Evolutionary conservation across 2,888 invertebrate species (phyloP), one percentile per base, ranked within the genome.

Genomic region (Erynnis tages): DNA sequence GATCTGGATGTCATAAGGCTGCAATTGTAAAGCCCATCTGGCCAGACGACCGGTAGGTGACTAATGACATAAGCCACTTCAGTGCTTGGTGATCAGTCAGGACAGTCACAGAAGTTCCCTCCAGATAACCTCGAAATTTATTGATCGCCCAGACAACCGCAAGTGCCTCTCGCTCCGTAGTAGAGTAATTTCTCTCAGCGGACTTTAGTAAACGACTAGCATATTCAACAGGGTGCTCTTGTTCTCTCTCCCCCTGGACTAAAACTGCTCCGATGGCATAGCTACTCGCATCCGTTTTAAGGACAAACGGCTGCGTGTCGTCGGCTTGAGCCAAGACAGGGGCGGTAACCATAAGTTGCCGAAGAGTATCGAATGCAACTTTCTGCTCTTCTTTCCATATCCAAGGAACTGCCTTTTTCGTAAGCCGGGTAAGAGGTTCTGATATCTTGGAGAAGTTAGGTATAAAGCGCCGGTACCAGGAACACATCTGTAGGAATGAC

Each of bases 1-100:
- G 2, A 82, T 63, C 0, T 61, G 54, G 4, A 79, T 58, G 17
- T 79, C 63, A 54, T 65, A 79, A 0, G 65, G 54, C 54, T 79
- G 73, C 1, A 88, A 54, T 7, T 53, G 34, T 2, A 64, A 23
- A 0, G 76, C 74, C 88, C 86, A 90, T 35, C 85, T 53, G 0
- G 77, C 76, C 1, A 90, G 57, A 30, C 84, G 54, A 17, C 80
- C 80, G 4, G 70, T 65, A 0, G 77, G 73, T 8, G 81, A 66
- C 54, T 1, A 83, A 25, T 0, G 63, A 59, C 54, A 79, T 56
- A 4, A 90, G 55, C 79, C 82, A 87, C 41, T 66, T 66, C 5
- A 91, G 62, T 0, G 86, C 78, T 57, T 77, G 76, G 56, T 85
- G 87, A 57, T 87, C 85, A 0, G 73, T 79, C 1, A 61, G 54